phyloP scores from a whole-genome alignment of 2,888 invertebrate species.

The Agrypnus murinus region DNA sequence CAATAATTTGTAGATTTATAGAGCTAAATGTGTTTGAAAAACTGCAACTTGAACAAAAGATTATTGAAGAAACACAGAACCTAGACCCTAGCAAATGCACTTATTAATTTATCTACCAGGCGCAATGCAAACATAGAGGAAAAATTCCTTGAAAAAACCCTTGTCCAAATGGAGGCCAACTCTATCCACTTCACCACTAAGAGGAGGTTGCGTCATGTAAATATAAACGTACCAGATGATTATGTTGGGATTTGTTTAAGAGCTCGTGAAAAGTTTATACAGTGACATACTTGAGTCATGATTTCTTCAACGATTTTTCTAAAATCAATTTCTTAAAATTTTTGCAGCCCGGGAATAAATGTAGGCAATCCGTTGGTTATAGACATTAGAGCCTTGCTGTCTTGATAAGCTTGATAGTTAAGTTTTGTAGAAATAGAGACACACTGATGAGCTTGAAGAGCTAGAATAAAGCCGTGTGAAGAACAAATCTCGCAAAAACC shows the following conservation, averaged over 20 bases:
- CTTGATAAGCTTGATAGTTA: not conserved
- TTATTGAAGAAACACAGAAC: not conserved
- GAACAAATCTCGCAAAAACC: not conserved
- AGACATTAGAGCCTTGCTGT: too few relatives aligned
- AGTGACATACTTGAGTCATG: conserved; percentile 11
- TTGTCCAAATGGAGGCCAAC: conserved; percentile 1
- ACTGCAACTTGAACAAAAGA: conserved; percentile 11
- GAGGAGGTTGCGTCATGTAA: conserved; percentile 12
- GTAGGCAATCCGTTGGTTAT: conserved; percentile 1
- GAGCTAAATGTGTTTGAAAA: conserved; percentile 1
- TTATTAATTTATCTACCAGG: conserved; percentile 12
- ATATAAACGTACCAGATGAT: conserved; percentile 14
- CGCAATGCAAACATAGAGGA: conserved; percentile 3
- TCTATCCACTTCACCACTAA: conserved; percentile 6
- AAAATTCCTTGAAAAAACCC: conserved; percentile 5
- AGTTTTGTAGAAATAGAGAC: too few relatives aligned
- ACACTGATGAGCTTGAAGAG: too few relatives aligned
- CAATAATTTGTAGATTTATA: conserved; percentile 10
- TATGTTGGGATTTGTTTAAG: too few relatives aligned
- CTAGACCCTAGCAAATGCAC: conserved; percentile 6
- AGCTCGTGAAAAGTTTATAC: conserved; percentile 11
- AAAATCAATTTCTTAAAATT: too few relatives aligned
- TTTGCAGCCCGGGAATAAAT: conserved; percentile 1
- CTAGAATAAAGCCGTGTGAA: conserved; percentile 9
- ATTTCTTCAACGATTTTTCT: conserved; percentile 11